These are phyloP conservation scores for Hololepta plana DNA, from an alignment of 2,888 invertebrate species.

Conservation along the genomic window DNA sequence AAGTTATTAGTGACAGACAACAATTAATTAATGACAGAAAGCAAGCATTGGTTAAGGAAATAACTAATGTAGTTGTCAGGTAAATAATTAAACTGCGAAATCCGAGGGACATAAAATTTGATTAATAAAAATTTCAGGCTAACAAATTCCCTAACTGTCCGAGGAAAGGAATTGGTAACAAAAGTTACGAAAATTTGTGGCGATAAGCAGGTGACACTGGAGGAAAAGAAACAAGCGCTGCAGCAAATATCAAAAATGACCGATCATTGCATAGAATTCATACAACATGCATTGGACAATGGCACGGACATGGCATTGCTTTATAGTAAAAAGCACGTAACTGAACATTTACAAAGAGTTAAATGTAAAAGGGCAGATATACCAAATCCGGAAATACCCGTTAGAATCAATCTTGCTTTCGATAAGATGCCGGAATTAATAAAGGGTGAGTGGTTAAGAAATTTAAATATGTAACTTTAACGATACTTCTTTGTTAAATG, in stretches of 20 bases:
- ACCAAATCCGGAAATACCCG: slow-evolving; percentile 78
- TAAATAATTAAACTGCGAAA: slow-evolving; percentile 26
- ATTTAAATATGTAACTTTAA: too few species aligned
- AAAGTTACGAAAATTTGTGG: slow-evolving; percentile 65
- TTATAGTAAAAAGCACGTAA: slow-evolving; percentile 60
- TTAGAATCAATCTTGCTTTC: slow-evolving; percentile 59
- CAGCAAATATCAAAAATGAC: slow-evolving; percentile 68
- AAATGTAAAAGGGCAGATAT: slow-evolving; percentile 72
- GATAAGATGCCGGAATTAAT: slow-evolving; percentile 68
- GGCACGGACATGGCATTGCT: slow-evolving; percentile 73
- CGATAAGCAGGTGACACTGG: slow-evolving; percentile 58
- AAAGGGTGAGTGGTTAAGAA: slow-evolving; percentile 34
- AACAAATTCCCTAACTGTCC: slow-evolving; percentile 64
- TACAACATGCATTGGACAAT: slow-evolving; percentile 56
- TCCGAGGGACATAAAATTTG: neutral
- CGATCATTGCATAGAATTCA: slow-evolving; percentile 77
- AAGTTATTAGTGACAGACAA: slow-evolving; percentile 70
- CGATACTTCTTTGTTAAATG: too few species aligned
- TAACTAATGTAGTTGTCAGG: slow-evolving; percentile 74
- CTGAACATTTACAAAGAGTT: slow-evolving; percentile 59
- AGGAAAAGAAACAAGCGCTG: slow-evolving; percentile 69
- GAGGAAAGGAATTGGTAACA: slow-evolving; percentile 67
- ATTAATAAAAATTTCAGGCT: slow-evolving; percentile 29
- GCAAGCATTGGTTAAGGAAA: slow-evolving; percentile 67
- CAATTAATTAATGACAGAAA: slow-evolving; percentile 72